Evolutionary conservation across 1,140 invertebrate genomes (phyloP), one percentile per base, ranked within the genome.

Genomic region (Achatina immaculata): DNA sequence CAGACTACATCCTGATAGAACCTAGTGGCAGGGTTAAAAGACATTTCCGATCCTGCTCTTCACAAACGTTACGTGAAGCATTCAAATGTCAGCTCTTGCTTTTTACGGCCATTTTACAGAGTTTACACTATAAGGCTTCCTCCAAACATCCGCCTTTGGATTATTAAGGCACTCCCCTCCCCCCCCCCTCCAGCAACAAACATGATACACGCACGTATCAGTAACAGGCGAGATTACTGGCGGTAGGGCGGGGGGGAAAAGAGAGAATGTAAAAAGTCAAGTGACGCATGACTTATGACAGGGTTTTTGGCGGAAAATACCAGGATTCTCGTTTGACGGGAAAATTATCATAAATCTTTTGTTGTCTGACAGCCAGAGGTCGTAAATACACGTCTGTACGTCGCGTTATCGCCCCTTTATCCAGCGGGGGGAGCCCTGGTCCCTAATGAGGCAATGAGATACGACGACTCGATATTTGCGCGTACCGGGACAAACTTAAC

Each of bases 291-390:
- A 73, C 71, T 73, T 73, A 73, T 73, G 71, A 73, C 71, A 73
- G n/a, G 71, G 71, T 48, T 73, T 73, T 73, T 45, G 71, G 71
- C 40, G 71, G 71, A 73, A 73, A 73, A 73, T 73, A 45, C 43
- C 71, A 73, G 71, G 71, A 73, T 73, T 73, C 42, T 51, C 71
- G 40, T 73, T 19, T 73, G 71, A 73, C 71, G 48, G 71, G 71
- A 48, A 73, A 73, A 73, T 73, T 73, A 73, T 73, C 71, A 73
- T 73, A 73, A 73, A 73, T 73, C 71, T 73, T 73, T 73, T 73
- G 71, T 73, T 34, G 71, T 73, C 71, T 73, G 71, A 45, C 71
- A 73, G 43, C 14, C 71, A 73, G 42, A 45, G 36, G 71, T 45
- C 71, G 36, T 73, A 73, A 73, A 73, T 73, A 73, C 40, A 31